Evolutionary conservation across 1,140 invertebrate genomes (phyloP), one percentile per base, ranked within the genome.

Genomic region (Drosophila insularis): DNA sequence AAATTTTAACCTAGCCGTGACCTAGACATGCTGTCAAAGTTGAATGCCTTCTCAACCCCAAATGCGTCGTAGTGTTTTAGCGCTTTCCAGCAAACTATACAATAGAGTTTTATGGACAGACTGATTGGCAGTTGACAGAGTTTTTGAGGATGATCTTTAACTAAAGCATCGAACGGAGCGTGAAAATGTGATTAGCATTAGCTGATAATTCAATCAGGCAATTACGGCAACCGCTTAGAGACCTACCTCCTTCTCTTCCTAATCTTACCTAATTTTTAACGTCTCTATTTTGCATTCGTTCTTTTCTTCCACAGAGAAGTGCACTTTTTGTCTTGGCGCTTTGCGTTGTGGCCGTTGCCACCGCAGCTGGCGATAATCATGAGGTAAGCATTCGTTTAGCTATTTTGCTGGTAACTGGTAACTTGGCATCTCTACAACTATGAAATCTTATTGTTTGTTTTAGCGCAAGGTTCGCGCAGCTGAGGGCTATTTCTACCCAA

Each of bases 271-370:
- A 23, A 32, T 46, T 23, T 6, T 62, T 60, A 64, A 32, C 8
- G 31, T 35, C 58, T 66, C 66, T 55, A 10, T 31, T 43, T 54
- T 31, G 10, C 63, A 53, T 39, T 46, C 43, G 32, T 68, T 73
- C 56, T 23, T 71, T 53, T 37, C 6, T 68, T 46, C 10, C 40
- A 74, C 84, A 91, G 90, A 91, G 87, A 91, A 89, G 84, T 85
- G 87, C 90, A 81, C 71, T 91, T 78, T 86, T 89, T 69, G 74
- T 90, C 53, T 74, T 91, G 60, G 77, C 90, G 84, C 81, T 91
- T 65, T 91, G 90, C 90, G 90, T 66, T 74, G 79, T 89, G 66
- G 85, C 90, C 10, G 72, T 80, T 46, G 82, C 90, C 76, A 81
- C 82, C 64, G 80, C 80, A 56, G 68, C 78, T 58, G 87, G 79